phyloP scores from a whole-genome alignment of 2,113 vertebrate genomes.

The Caloenas nicobarica region DNA sequence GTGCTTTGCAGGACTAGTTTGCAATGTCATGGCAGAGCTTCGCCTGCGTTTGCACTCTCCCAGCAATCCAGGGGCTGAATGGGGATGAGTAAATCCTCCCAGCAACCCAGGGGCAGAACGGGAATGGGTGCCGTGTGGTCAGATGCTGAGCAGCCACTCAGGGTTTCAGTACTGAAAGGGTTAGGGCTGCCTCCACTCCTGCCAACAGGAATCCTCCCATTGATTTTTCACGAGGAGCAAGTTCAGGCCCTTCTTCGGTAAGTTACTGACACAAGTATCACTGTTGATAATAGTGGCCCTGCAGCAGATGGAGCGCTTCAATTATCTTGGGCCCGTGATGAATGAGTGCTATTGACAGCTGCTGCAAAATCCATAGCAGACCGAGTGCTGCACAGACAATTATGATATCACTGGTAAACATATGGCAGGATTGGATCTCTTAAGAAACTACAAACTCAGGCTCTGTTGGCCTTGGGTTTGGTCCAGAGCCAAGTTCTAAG shows the following conservation, averaged over 20 bases:
- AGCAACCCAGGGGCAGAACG: accelerated
- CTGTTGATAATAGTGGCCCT: constrained; percentile 55
- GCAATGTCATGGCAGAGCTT: not conserved
- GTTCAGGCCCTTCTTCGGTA: constrained; percentile 57
- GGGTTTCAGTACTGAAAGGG: constrained; percentile 40
- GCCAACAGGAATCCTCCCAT: constrained; percentile 25
- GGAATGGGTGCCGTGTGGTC: accelerated
- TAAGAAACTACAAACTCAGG: not conserved
- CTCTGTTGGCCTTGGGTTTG: constrained; percentile 10
- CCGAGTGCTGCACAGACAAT: constrained; percentile 59
- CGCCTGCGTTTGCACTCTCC: not conserved
- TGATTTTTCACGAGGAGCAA: constrained; percentile 48
- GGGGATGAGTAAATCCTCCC: not conserved
- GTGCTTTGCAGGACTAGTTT: not conserved
- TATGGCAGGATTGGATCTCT: constrained; percentile 44
- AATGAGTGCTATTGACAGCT: constrained; percentile 66
- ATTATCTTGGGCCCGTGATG: constrained; percentile 61
- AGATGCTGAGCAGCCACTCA: not conserved
- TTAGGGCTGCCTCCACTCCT: not conserved
- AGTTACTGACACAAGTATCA: constrained; percentile 66
- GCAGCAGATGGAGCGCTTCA: constrained; percentile 67
- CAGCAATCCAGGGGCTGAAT: accelerated
- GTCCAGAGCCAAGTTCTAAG: constrained; percentile 40
- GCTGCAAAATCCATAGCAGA: constrained; percentile 69
- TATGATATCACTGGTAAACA: constrained; percentile 61